Evolutionary conservation across 2,888 invertebrate species (phyloP).

Genomic region (Campoletis raptor): DNA sequence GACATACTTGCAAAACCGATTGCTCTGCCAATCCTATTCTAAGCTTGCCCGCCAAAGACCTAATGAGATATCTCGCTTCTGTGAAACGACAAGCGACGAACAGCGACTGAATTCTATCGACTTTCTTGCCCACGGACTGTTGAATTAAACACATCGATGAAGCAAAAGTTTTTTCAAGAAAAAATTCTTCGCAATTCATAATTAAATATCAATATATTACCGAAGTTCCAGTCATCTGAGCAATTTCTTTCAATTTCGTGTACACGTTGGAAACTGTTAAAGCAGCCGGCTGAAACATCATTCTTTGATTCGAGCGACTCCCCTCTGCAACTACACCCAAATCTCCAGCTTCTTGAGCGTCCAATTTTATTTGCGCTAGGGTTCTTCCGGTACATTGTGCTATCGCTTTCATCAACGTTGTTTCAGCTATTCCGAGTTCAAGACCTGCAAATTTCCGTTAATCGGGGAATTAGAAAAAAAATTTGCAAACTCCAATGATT

Average conservation of each 20-base stretch:
- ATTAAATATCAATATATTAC: slow-evolving; percentile 83
- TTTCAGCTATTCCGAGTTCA: slow-evolving; percentile 98
- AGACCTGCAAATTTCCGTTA: slow-evolving; percentile 84
- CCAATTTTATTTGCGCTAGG: slow-evolving; percentile 92
- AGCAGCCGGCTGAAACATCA: slow-evolving; percentile 94
- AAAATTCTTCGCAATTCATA: slow-evolving; percentile 16
- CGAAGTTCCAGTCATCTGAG: slow-evolving; percentile 92
- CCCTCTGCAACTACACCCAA: slow-evolving; percentile 96
- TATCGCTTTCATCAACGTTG: slow-evolving; percentile 96
- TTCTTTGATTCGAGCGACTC: slow-evolving; percentile 93
- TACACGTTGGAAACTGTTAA: slow-evolving; percentile 92
- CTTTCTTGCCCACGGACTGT: slow-evolving; percentile 93
- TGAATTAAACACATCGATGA: slow-evolving; percentile 39
- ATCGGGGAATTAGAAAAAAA: neutral
- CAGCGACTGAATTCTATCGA: slow-evolving; percentile 95
- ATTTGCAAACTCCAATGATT: neutral
- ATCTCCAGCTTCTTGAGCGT: slow-evolving; percentile 92
- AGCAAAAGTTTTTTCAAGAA: neutral
- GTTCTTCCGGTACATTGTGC: slow-evolving; percentile 95
- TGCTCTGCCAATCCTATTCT: slow-evolving; percentile 99
- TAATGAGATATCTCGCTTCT: slow-evolving; percentile 95
- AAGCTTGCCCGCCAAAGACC: slow-evolving; percentile 96
- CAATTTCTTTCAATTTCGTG: slow-evolving; percentile 93
- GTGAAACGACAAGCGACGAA: slow-evolving; percentile 96
- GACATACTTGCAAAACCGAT: slow-evolving; percentile 90